These are phyloP conservation scores for Clinocottus analis DNA, from an alignment of 2,113 vertebrate species.

Conservation along the genomic window DNA sequence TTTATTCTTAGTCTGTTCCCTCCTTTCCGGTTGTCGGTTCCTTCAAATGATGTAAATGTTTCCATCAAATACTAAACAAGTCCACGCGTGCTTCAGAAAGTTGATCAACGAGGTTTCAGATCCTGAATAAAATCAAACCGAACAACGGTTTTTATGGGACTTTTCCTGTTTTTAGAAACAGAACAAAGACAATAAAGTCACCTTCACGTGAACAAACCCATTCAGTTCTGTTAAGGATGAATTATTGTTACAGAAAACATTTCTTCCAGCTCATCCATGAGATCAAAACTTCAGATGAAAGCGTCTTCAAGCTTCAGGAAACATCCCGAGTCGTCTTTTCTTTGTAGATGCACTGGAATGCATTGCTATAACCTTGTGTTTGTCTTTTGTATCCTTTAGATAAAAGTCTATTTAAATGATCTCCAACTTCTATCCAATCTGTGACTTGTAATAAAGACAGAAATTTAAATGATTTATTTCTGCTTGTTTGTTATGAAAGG, in stretches of 20 bases:
- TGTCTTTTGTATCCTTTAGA: constrained; percentile 82
- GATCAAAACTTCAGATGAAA: neutral
- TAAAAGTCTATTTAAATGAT: constrained; percentile 80
- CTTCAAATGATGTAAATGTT: neutral
- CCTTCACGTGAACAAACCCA: neutral
- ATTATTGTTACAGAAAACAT: neutral
- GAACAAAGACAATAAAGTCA: neutral
- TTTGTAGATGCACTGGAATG: constrained; percentile 77
- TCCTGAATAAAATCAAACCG: no score
- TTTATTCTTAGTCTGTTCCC: neutral
- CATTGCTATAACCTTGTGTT: constrained; percentile 71
- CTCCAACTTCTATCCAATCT: constrained; percentile 71
- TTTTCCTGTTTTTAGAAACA: neutral
- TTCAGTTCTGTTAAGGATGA: neutral
- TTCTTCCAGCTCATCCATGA: neutral
- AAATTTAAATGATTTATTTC: constrained; percentile 52
- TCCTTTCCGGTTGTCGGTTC: neutral
- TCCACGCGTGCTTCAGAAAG: neutral
- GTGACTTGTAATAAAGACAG: constrained; percentile 81
- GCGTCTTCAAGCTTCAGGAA: constrained; percentile 33
- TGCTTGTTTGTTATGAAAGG: neutral
- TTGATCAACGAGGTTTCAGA: neutral
- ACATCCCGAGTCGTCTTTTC: constrained; percentile 2
- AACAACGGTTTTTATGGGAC: neutral
- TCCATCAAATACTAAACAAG: neutral